Evolutionary conservation across 35 echinoderm and acorn worm genomes (phyloP).

Genomic region (Lytechinus variegatus): DNA sequence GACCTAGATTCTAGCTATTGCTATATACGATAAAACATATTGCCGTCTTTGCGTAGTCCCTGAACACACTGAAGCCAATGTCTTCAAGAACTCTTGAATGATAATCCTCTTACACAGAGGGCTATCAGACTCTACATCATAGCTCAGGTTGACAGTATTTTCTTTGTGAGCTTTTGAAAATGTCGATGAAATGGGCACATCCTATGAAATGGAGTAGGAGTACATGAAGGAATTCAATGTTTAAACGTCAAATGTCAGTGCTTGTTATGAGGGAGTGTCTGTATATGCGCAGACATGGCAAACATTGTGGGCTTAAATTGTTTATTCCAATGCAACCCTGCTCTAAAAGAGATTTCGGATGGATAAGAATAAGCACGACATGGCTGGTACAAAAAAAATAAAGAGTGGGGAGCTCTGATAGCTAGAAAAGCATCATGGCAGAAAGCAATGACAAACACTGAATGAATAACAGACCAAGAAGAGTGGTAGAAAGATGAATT

Average conservation of each 20-base stretch:
- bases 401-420: neutral
- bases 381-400: neutral
- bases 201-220: neutral
- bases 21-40: neutral
- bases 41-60: neutral
- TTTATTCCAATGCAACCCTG: neutral
- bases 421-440: neutral
- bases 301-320: neutral
- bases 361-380: neutral
- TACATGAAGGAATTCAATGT: constrained; percentile 19
- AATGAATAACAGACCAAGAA: neutral
- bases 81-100: neutral
- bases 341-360: neutral
- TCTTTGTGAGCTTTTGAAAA: neutral
- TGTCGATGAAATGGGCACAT: neutral
- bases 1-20: neutral
- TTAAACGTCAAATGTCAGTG: constrained; percentile 3
- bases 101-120: neutral
- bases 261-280: constrained; percentile 1
- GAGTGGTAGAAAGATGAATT: neutral
- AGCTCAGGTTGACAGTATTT: neutral
- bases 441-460: neutral
- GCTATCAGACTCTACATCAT: neutral
- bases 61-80: neutral
- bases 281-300: neutral